Evolutionary conservation across 2,888 invertebrate genomes (phyloP).

Genomic region (Amiota mariae): DNA sequence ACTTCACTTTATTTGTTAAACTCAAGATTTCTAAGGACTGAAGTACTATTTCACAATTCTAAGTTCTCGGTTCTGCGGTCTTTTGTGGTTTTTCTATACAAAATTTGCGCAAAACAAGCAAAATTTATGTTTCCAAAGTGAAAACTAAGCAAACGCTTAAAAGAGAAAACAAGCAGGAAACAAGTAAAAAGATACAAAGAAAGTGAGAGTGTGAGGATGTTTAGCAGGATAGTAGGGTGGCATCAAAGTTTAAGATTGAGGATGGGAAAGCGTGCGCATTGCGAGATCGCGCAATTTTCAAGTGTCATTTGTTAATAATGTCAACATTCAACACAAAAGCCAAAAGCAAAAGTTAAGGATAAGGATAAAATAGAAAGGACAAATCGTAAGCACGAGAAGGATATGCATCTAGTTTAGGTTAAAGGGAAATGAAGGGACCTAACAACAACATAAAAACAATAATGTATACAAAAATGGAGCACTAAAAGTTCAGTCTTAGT

Average conservation of each 20-base stretch:
- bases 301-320: constrained; percentile 39
- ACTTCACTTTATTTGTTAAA: too few species aligned
- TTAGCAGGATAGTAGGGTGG: not conserved
- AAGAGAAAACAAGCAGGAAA: not conserved
- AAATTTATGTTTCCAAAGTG: constrained; percentile 21
- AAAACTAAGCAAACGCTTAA: not conserved
- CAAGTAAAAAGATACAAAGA: not conserved
- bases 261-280: not conserved
- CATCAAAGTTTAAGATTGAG: not conserved
- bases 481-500: constrained; percentile 8
- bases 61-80: not conserved
- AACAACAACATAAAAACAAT: not conserved
- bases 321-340: constrained; percentile 38
- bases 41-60: too few species aligned
- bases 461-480: constrained; percentile 6
- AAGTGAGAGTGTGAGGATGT: not conserved
- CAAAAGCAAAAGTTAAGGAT: constrained; percentile 9
- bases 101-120: constrained; percentile 27
- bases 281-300: constrained; percentile 32
- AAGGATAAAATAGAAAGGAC: constrained; percentile 26
- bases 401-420: not conserved
- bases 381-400: not conserved
- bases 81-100: not conserved
- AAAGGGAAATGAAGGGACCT: not conserved
- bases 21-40: too few species aligned